Conservation (phyloP, 2,797 vertebrate genomes). For the Spinus olivaceus region DNA sequence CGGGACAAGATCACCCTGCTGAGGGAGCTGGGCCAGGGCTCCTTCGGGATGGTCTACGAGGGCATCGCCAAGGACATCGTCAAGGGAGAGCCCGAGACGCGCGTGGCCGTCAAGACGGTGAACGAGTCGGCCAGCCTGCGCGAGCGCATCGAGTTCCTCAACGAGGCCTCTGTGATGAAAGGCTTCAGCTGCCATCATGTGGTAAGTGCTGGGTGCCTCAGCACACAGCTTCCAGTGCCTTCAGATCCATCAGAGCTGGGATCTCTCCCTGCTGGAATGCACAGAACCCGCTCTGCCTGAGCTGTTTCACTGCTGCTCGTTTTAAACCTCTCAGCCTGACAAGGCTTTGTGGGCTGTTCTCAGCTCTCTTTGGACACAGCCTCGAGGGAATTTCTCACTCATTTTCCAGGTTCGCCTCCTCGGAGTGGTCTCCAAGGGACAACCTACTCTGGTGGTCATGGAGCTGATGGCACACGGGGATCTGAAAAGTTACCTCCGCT, state of each 20-base stretch:
- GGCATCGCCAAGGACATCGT: slow-evolving; percentile 92
- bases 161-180: slow-evolving; percentile 98
- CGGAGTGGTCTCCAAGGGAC: slow-evolving; percentile 96
- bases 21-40: slow-evolving; percentile 93
- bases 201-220: slow-evolving; percentile 71
- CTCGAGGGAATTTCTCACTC: background rate
- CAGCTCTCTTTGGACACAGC: background rate
- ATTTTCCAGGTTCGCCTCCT: slow-evolving; percentile 87
- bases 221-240: background rate
- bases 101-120: slow-evolving; percentile 94
- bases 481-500: slow-evolving; percentile 92
- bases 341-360: background rate
- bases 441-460: slow-evolving; percentile 95
- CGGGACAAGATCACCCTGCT: slow-evolving; percentile 91
- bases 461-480: slow-evolving; percentile 97
- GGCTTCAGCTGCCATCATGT: slow-evolving; percentile 97
- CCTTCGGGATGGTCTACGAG: slow-evolving; percentile 98
- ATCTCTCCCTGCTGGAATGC: rapidly evolving
- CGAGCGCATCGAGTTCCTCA: slow-evolving; percentile 96
- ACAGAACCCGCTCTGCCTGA: rapidly evolving
- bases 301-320: background rate
- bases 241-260: background rate
- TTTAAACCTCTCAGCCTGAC: background rate
- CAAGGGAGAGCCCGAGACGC: slow-evolving; percentile 89
- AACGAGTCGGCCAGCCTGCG: slow-evolving; percentile 94